Base-by-base conservation (phyloP, 2,888 invertebrate species). In the Acronicta psi region DNA sequence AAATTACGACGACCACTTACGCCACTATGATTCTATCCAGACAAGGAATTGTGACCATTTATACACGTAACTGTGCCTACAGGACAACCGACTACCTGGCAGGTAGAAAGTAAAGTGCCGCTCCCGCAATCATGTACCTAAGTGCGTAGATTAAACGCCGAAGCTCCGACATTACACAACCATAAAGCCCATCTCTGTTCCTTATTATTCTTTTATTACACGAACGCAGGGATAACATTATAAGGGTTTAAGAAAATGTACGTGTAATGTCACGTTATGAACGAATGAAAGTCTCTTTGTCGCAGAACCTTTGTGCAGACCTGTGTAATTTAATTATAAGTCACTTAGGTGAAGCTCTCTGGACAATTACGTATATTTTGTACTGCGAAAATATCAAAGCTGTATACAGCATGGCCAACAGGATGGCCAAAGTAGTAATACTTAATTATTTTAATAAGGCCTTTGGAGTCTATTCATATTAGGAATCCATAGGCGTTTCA, bases 121-220 rank as follows among this genome's bases (percentile, higher is more conserved):
- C 56, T 37, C 59, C 59, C 61, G 70, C 73, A 75, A 59, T 64
- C 62, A 71, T 68, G 62, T 55, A 66, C 59, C 59, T 62, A 72
- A 75, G 68, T 77, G 73, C 69, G 71, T 56, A 79, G 76, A 82
- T 81, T 81, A 79, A 57, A 73, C 69, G 71, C 51, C 59, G 56
- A 69, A 73, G 64, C 72, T 55, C 61, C 59, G 52, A 55, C 68
- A 73, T 75, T 69, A 71, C 58, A 59, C 59, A 59, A 61, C 59
- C 69, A 68, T 56, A 59, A 62, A 64, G 60, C 66, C 73, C 59
- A 69, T 69, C 75, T 64, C 66, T 73, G 71, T 71, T 73, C 64
- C 75, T 73, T 83, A 77, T 81, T 84, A 83, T 83, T 81, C 74
- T 76, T 84, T 85, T 82, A 84, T 82, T 82, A 74, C 71, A 69